A percentile compares a stretch with the other conserved stretches of the same genome.
These are phyloP conservation scores for Araneus ventricosus DNA, from an alignment of 1,140 invertebrate species.

Conservation along the genomic window DNA sequence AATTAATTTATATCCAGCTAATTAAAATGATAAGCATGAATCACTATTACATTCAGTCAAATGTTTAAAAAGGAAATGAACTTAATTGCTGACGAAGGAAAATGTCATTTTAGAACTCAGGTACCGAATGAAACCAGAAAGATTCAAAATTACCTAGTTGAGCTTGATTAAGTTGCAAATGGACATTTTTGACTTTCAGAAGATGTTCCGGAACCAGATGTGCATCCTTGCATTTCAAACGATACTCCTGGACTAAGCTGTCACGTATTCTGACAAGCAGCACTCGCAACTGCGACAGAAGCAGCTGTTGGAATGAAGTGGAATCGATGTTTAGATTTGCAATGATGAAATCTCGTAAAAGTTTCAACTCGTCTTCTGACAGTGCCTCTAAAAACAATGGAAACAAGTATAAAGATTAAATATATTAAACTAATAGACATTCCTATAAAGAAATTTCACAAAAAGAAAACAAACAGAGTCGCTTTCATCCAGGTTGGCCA, in stretches of 20 bases:
- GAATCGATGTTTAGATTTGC: slow-evolving; percentile 70
- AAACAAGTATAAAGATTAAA: neutral
- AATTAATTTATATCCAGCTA: too few relatives aligned
- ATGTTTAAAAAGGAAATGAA: too few relatives aligned
- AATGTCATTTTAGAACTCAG: too few relatives aligned
- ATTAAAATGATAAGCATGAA: too few relatives aligned
- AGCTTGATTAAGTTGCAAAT: neutral
- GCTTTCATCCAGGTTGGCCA: too few relatives aligned
- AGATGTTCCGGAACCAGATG: neutral
- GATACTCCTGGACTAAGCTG: slow-evolving; percentile 54
- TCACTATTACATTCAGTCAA: too few relatives aligned
- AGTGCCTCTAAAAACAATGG: slow-evolving; percentile 38
- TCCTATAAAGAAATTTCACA: neutral
- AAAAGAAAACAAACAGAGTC: too few relatives aligned
- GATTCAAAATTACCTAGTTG: neutral
- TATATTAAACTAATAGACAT: neutral
- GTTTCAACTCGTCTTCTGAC: neutral
- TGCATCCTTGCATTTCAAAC: neutral
- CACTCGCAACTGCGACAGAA: slow-evolving; percentile 47
- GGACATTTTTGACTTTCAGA: neutral
- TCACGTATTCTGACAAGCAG: slow-evolving; percentile 62
- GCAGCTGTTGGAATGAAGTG: slow-evolving; percentile 50
- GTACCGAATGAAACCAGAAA: too few relatives aligned
- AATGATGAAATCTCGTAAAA: slow-evolving; percentile 21
- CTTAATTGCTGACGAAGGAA: too few relatives aligned